Evolutionary conservation across 1,140 invertebrate genomes (phyloP), one percentile per base, ranked within the genome.

Genomic region (Bombus breviceps): DNA sequence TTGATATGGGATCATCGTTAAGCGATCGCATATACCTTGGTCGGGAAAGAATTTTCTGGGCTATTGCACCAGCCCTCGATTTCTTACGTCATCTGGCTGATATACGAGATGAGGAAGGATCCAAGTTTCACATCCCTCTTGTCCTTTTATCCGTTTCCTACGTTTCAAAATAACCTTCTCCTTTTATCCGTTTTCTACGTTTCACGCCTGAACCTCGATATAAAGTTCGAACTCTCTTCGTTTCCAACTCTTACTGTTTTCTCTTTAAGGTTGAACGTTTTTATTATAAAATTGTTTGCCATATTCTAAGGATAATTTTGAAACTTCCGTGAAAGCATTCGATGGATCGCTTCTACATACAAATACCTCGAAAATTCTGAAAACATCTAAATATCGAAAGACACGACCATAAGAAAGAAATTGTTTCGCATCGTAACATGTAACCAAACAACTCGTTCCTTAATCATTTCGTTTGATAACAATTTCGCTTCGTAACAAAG

Each of bases 151-250:
- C 71, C 28, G 10, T 69, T 82, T 62, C 39, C 28, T 53, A 81
- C 72, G 77, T 89, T 90, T 84, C 77, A 83, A 86, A 89, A 89
- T 81, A 85, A 88, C 84, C 5, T 53, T 53, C 18, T 15, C 5
- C 4, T n/a, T n/a, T 32, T 39, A 12, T 62, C 43, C 28, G 2
- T 69, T 82, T 62, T 28, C 43, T 59, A 81, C 84, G 81, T 80
- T 88, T 72, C 72, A 18, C 81, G 76, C 41, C 53, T 32, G 66
- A 32, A 43, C 22, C 53, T 32, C 72, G 71, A 74, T 28, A 15
- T 66, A 76, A 68, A 72, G 71, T 43, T 76, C 13, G 57, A 71
- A 62, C 53, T 88, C 53, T 41, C 41, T 57, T 69, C 69, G 53
- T 84, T 62, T 47, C 25, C 5, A 15, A 34, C 32, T 64, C n/a